Conservation (phyloP, 2,888 invertebrate genomes). For the Auanema freiburgensis region DNA sequence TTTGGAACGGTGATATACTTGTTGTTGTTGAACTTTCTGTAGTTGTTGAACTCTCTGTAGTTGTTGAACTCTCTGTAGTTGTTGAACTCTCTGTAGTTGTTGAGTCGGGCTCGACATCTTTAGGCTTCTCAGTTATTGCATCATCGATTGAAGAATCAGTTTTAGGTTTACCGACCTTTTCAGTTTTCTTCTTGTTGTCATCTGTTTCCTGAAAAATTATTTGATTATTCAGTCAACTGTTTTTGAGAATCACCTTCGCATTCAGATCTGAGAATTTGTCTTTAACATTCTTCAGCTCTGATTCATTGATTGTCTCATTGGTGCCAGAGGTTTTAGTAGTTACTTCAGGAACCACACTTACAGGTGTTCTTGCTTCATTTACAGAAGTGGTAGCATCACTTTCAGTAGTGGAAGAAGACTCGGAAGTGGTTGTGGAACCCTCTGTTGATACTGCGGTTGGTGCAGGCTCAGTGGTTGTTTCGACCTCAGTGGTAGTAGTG, state of each 20-base stretch:
- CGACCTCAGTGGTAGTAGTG: not conserved
- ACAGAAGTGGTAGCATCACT: not conserved
- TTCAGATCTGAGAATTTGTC: too few relatives aligned
- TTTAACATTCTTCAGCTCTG: too few relatives aligned
- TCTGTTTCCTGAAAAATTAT: too few relatives aligned
- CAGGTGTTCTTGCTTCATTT: not conserved
- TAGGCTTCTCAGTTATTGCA: constrained; percentile 7
- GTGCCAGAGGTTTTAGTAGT: not conserved
- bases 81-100: constrained; percentile 4
- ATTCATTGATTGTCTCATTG: too few relatives aligned
- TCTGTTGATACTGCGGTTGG: not conserved
- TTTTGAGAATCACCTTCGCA: too few relatives aligned
- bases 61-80: not conserved
- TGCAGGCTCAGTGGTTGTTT: not conserved
- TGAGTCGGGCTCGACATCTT: too few relatives aligned
- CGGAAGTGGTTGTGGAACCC: constrained; percentile 7
- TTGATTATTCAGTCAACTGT: too few relatives aligned
- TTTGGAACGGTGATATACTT: too few relatives aligned
- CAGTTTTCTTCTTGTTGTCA: too few relatives aligned
- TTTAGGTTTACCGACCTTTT: too few relatives aligned
- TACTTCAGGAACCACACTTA: not conserved
- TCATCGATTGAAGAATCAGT: constrained; percentile 12
- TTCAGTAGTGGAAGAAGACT: constrained; percentile 7
- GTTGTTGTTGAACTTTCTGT: too few relatives aligned
- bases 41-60: constrained; percentile 4